Base-by-base conservation (phyloP, 2,797 vertebrate genomes). In the Fistularia tabacaria region DNA sequence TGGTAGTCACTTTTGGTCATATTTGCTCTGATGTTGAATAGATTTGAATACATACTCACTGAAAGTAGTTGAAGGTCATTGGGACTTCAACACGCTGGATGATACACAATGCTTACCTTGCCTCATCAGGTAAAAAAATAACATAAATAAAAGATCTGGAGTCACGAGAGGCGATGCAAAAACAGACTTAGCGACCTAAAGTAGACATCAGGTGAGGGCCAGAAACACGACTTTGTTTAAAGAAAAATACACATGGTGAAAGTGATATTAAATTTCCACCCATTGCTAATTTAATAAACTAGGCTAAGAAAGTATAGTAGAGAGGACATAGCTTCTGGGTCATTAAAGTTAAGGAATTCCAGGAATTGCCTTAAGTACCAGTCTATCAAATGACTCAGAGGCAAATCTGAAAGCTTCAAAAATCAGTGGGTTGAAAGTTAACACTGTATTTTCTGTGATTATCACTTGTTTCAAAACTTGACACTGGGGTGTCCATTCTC, bases 11-110 rank as follows among this genome's bases (percentile, higher is more conserved):
- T 80, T 64, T n/a, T 11, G 60, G 42, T 52, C 63, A 51, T 38
- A 60, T 69, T 64, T 59, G 54, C 59, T 46, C 67, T 59, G 62
- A 63, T 12, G 64, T 48, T 57, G 66, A 58, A 59, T 51, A 38
- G 62, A 79, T 74, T 73, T 84, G 66, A 80, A 79, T 63, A 73
- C 38, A 38, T 43, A 36, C 52, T 49, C 15, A 58, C 47, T 44
- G 53, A 57, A 80, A 76, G 51, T 59, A 79, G 67, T 36, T 77
- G 62, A 84, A 88, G 83, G 81, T 85, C 64, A 58, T 12, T 8
- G 7, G 14, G 60, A 75, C 82, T 80, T 81, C 58, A 39, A 71
- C 54, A 54, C 46, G 62, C 56, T 39, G 11, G 42, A 47, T 25
- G 57, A 38, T 40, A 51, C 50, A 65, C 14, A 54, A 15, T 43